Conservation (phyloP, 2,888 invertebrate genomes). For the Fragum fragum region DNA sequence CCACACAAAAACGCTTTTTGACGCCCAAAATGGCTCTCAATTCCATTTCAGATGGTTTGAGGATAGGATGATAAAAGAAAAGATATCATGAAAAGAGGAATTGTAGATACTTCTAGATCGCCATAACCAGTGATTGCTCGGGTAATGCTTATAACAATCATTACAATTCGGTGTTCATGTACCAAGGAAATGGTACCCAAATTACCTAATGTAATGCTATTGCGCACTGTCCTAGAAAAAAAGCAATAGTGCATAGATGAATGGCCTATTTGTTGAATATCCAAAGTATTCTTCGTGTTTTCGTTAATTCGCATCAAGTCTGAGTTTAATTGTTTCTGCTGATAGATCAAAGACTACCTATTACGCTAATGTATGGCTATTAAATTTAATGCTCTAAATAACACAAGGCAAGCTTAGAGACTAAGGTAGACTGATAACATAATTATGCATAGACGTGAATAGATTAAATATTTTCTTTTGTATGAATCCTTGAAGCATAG, state of each 20-base stretch:
- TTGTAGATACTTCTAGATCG: too few species aligned
- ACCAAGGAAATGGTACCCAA: too few species aligned
- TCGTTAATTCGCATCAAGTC: slow-evolving; percentile 18
- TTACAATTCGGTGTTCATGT: too few species aligned
- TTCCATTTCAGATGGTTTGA: too few species aligned
- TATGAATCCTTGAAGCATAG: not conserved
- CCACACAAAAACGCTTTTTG: too few species aligned
- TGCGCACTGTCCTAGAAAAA: too few species aligned
- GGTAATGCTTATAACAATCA: too few species aligned
- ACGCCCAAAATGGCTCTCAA: too few species aligned
- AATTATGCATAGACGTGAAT: slow-evolving; percentile 7
- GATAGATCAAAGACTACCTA: slow-evolving; percentile 1
- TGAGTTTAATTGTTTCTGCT: slow-evolving; percentile 20
- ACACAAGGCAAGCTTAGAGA: slow-evolving; percentile 3
- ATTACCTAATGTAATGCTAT: too few species aligned
- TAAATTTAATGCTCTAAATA: slow-evolving; percentile 24
- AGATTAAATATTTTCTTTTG: not conserved
- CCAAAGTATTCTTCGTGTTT: not conserved
- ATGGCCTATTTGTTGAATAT: not conserved
- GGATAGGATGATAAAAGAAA: too few species aligned
- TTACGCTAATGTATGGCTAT: slow-evolving; percentile 20
- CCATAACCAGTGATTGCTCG: too few species aligned
- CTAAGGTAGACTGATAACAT: not conserved
- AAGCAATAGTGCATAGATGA: not conserved
- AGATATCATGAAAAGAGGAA: too few species aligned